Evolutionary conservation across 2,888 invertebrate genomes (phyloP), one percentile per base, ranked within the genome.

Genomic region (Drosophila demipolita): DNA sequence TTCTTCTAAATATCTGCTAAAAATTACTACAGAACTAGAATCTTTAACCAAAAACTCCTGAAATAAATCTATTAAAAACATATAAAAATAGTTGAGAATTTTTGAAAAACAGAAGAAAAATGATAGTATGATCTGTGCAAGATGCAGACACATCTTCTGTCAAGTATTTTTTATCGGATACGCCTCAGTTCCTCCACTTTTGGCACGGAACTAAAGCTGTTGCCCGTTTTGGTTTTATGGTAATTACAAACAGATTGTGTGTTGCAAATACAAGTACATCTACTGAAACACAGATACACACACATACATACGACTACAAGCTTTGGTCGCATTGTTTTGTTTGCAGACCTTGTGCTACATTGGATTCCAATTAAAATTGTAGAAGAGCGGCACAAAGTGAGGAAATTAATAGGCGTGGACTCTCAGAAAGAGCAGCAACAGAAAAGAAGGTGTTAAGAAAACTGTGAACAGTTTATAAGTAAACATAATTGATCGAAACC

Each of bases 311-410:
- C 49, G 57, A 45, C 57, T 59, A 53, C 66, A 58, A 60, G 66
- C 36, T 48, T 73, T 80, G 58, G 45, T 68, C 74, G 67, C 68
- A 81, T 86, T 86, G 74, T 86, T 83, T 64, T 83, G 57, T 32
- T 58, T 32, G 54, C 26, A 68, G 61, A 81, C 83, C 83, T 85
- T 86, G 83, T 76, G 69, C 81, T 60, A 86, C 73, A 72, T 62
- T 55, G 48, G 66, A 68, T 66, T 66, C 61, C 48, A 55, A 63
- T 67, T 64, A 48, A 64, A 73, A 35, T 20, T 49, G 59, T 33
- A 49, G 45, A 58, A 65, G 40, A 33, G 49, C 57, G 52, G 15
- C 26, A 50, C 42, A 7, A 50, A 35, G 42, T 60, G 49, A 66
- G 42, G 36, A 63, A 63, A 75, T 66, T 29, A 45, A 35, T 49